A percentile compares a stretch with the other conserved stretches of the same genome.
Evolutionary conservation across 2,888 invertebrate species (phyloP).

Genomic region (Neoascia interrupta): DNA sequence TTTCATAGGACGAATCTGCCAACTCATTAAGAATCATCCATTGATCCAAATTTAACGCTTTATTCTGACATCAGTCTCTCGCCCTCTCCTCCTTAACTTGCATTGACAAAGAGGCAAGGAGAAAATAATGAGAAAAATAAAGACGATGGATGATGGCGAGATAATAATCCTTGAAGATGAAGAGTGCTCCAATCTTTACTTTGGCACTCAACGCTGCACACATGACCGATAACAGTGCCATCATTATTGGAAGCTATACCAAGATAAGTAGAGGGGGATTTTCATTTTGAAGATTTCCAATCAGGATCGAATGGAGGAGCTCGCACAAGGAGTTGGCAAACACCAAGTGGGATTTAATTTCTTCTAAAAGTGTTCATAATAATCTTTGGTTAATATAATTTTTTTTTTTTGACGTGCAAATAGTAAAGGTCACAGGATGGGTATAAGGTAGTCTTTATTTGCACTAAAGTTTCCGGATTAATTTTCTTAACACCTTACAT

Average conservation of each 20-base stretch:
- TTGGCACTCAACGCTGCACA: slow-evolving; percentile 30
- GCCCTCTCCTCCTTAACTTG: slow-evolving; percentile 3
- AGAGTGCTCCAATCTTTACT: slow-evolving; percentile 50
- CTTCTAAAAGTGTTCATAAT: slow-evolving; percentile 53
- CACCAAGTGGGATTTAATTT: slow-evolving; percentile 61
- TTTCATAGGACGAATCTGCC: too few relatives aligned
- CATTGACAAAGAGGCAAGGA: slow-evolving; percentile 45
- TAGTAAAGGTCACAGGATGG: too few relatives aligned
- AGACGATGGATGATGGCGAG: slow-evolving; percentile 60
- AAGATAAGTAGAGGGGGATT: slow-evolving; percentile 37
- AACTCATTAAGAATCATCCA: slow-evolving; percentile 59
- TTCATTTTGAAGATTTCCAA: slow-evolving; percentile 54
- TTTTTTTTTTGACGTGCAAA: too few relatives aligned
- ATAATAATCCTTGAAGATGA: slow-evolving; percentile 57
- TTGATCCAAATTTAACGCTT: slow-evolving; percentile 49
- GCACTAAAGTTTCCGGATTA: too few relatives aligned
- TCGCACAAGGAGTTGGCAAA: slow-evolving; percentile 51
- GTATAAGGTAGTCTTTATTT: slow-evolving; percentile 16
- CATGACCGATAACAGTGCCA: slow-evolving; percentile 49
- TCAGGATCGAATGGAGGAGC: slow-evolving; percentile 36
- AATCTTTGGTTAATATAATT: too few relatives aligned
- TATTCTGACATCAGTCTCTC: neutral
- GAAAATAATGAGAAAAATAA: slow-evolving; percentile 66
- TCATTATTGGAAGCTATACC: slow-evolving; percentile 29
- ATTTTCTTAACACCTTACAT: too few relatives aligned